A percentile compares a stretch with the other conserved stretches of the same genome.
These are phyloP conservation scores for Hylaeus volcanicus DNA, from an alignment of 1,140 invertebrate genomes.

Conservation along the genomic window DNA sequence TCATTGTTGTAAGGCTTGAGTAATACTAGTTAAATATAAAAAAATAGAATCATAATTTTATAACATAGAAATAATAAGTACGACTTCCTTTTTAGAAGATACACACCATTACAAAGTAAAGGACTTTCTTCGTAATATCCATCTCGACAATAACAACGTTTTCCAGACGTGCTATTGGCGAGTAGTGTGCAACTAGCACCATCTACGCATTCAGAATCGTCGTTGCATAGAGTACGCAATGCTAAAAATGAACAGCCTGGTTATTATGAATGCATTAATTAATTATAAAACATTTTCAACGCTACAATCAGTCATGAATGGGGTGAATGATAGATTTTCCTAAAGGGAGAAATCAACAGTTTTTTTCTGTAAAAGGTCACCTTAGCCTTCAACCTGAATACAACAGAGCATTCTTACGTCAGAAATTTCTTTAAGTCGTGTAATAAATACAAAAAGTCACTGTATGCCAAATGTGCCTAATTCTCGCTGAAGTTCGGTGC, in stretches of 20 bases:
- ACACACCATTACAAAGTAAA: slow-evolving; percentile 73
- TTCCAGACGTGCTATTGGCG: slow-evolving; percentile 65
- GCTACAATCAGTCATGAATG: too few relatives aligned
- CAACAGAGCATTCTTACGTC: too few relatives aligned
- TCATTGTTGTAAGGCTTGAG: slow-evolving; percentile 5
- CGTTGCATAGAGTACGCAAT: slow-evolving; percentile 72
- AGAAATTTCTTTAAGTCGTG: too few relatives aligned
- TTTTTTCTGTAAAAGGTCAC: too few relatives aligned
- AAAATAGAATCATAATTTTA: background rate
- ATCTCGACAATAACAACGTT: slow-evolving; percentile 76
- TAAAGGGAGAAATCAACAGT: too few relatives aligned
- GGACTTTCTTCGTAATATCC: slow-evolving; percentile 74
- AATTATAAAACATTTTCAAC: background rate
- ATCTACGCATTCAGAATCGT: slow-evolving; percentile 74
- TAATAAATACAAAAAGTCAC: background rate
- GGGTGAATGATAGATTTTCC: too few relatives aligned
- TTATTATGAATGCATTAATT: background rate
- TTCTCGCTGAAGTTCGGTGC: background rate
- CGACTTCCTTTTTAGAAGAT: slow-evolving; percentile 16
- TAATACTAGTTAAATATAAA: background rate
- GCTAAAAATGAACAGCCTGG: slow-evolving; percentile 64
- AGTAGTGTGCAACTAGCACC: slow-evolving; percentile 75
- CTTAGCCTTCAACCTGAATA: too few relatives aligned
- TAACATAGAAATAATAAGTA: background rate
- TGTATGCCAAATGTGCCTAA: background rate